Conservation (phyloP, 2,888 invertebrate genomes). For the Endotricha flammealis region DNA sequence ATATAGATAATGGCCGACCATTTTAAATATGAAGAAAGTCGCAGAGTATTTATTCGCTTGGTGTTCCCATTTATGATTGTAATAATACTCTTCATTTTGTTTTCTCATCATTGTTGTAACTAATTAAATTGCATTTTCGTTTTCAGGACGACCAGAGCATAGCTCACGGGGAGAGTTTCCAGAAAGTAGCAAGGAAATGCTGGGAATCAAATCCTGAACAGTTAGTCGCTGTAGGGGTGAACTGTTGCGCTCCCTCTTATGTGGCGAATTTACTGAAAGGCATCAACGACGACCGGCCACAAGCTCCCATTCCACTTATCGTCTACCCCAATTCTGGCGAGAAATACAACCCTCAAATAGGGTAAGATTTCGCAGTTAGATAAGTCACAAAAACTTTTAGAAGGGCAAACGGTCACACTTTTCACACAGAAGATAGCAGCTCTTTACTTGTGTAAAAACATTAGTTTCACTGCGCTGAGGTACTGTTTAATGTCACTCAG, state of each 20-base stretch:
- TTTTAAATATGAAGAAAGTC: too few species aligned
- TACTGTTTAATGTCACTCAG: not conserved
- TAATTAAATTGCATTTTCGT: constrained; percentile 4
- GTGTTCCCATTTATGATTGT: too few species aligned
- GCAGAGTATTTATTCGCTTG: too few species aligned
- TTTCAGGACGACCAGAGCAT: constrained; percentile 76
- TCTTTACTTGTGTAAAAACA: constrained; percentile 12
- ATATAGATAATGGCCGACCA: too few species aligned
- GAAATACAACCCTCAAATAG: constrained; percentile 83
- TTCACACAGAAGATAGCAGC: constrained; percentile 22
- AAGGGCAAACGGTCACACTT: constrained; percentile 21
- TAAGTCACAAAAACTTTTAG: constrained; percentile 17
- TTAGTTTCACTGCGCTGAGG: not conserved
- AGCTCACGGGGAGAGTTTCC: constrained; percentile 89
- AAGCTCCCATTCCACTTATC: constrained; percentile 83
- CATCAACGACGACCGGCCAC: constrained; percentile 68
- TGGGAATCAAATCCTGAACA: constrained; percentile 83
- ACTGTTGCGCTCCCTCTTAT: constrained; percentile 83
- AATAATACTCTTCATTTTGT: too few species aligned
- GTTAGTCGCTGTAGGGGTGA: constrained; percentile 91
- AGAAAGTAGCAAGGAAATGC: constrained; percentile 83
- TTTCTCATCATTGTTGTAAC: not conserved
- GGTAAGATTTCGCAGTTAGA: constrained; percentile 65
- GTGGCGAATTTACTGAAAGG: constrained; percentile 61
- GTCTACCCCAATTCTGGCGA: constrained; percentile 97